phyloP scores from a whole-genome alignment of 2,113 vertebrate species.

The Pterocles gutturalis region DNA sequence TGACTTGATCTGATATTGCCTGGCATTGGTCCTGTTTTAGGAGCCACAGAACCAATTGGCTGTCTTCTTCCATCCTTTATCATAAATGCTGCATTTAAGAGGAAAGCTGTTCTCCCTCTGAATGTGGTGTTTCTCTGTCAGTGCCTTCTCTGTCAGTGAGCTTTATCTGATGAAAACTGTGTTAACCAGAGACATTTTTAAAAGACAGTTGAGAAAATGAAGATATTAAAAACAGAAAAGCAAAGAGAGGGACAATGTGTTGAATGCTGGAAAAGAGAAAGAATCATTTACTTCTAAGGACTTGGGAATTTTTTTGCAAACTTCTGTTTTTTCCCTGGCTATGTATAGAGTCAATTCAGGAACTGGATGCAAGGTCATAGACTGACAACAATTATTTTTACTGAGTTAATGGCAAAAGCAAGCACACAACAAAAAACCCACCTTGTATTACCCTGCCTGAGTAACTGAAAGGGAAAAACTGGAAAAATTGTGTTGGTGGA shows the following conservation, averaged over 20 bases:
- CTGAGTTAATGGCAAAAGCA: background rate
- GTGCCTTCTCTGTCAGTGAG: background rate
- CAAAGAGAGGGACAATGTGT: background rate
- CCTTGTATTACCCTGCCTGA: background rate
- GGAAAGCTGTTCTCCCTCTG: background rate
- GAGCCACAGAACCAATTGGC: background rate
- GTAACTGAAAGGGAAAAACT: background rate
- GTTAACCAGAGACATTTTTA: background rate
- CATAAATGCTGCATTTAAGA: background rate
- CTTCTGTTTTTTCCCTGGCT: background rate
- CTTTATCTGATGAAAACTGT: background rate
- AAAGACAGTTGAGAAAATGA: background rate
- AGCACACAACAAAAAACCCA: background rate
- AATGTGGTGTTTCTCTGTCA: background rate
- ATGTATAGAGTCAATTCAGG: background rate
- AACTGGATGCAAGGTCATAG: background rate
- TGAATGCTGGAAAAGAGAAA: background rate
- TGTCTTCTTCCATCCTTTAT: background rate
- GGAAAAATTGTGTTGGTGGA: background rate
- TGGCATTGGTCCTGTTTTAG: background rate
- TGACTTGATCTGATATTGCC: background rate
- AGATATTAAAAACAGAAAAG: background rate
- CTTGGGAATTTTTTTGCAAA: background rate
- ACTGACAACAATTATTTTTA: background rate
- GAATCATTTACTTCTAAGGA: background rate